Evolutionary conservation across 2,113 vertebrate genomes (phyloP).

Genomic region (Puntigrus tetrazona): DNA sequence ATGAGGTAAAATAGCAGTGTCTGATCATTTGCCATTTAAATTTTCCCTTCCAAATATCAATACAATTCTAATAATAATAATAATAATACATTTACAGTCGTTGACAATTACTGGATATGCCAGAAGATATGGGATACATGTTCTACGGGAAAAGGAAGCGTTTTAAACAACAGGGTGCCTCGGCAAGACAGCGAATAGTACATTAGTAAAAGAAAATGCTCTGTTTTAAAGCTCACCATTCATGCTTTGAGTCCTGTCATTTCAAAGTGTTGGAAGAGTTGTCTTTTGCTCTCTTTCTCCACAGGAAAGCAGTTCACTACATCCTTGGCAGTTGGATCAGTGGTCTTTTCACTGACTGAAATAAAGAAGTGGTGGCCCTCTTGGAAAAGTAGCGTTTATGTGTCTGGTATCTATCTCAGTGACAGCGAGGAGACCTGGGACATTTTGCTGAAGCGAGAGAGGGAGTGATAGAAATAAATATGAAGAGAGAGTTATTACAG

Average conservation of each 20-base stretch:
- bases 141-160: background rate
- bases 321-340: constrained; percentile 28
- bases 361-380: constrained; percentile 15
- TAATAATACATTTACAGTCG: background rate
- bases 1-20: background rate
- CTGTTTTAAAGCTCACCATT: background rate
- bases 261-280: background rate
- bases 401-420: constrained; percentile 41
- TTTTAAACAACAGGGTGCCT: constrained; percentile 12
- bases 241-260: background rate
- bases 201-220: background rate
- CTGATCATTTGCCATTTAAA: background rate
- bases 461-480: constrained; percentile 2
- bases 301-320: background rate
- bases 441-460: constrained; percentile 1
- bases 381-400: constrained; percentile 31
- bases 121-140: background rate
- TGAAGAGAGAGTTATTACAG: constrained; percentile 31
- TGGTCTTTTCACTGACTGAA: constrained; percentile 33
- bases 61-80: no score
- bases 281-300: background rate
- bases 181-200: background rate
- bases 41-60: background rate
- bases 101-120: background rate
- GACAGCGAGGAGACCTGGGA: constrained; percentile 46